Conservation (phyloP, 2,113 vertebrate genomes). For the Puffinus mauretanicus region DNA sequence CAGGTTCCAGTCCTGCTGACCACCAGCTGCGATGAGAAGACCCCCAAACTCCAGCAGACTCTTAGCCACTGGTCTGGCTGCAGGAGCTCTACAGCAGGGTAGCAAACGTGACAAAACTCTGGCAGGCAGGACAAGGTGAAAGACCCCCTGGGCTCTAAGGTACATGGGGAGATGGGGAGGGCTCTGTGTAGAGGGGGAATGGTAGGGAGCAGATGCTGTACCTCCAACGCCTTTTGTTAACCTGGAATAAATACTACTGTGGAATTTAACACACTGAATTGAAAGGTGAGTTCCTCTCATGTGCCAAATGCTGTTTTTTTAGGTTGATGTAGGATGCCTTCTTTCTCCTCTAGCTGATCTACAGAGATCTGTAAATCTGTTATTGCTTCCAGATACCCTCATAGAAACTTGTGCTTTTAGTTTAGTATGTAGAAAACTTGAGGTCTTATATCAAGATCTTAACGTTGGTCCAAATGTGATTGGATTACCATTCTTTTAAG, state of each 20-base stretch:
- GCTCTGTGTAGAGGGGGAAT: background rate
- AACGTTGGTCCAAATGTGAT: background rate
- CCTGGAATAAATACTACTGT: background rate
- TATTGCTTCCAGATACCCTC: background rate
- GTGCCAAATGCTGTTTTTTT: background rate
- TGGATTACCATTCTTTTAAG: background rate
- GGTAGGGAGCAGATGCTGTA: background rate
- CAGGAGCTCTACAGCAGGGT: background rate
- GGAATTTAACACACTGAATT: background rate
- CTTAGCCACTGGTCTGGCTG: background rate
- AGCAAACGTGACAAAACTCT: background rate
- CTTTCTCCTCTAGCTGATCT: background rate
- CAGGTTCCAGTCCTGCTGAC: background rate
- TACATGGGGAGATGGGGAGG: fast-evolving
- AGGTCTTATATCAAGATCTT: background rate
- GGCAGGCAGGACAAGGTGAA: background rate
- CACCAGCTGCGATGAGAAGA: background rate
- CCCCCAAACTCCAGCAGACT: background rate
- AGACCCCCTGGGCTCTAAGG: background rate
- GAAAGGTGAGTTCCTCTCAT: background rate
- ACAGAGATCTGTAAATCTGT: background rate
- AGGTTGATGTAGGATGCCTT: background rate
- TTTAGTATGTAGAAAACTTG: background rate
- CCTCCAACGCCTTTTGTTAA: background rate
- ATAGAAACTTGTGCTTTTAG: background rate